phyloP scores from a whole-genome alignment of 2,888 invertebrate species.

The Temnothorax rugatulus region DNA sequence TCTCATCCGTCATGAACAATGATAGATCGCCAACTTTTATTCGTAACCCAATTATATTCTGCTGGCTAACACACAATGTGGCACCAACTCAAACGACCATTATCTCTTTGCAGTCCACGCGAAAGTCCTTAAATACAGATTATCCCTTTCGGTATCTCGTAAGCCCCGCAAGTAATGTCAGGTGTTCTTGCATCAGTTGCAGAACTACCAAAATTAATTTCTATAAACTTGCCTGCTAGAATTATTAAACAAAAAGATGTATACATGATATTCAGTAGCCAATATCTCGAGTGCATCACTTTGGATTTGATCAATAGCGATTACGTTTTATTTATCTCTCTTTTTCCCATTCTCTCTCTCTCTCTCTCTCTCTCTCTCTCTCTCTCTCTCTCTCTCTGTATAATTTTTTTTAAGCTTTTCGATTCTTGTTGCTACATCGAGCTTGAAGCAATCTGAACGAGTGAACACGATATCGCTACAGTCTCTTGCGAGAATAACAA shows the following conservation, averaged over 20 bases:
- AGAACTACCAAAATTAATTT: not conserved
- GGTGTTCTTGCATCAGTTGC: not conserved
- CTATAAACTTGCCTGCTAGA: not conserved
- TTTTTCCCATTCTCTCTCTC: not conserved
- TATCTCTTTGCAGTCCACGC: not conserved
- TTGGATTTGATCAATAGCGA: conserved; percentile 29
- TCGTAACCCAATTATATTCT: conserved; percentile 7
- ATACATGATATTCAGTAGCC: conserved; percentile 1
- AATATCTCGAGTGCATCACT: not conserved
- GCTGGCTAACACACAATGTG: not conserved
- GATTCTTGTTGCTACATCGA: not conserved
- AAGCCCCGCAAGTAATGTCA: not conserved
- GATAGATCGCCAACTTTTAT: not conserved
- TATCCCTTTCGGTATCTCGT: not conserved
- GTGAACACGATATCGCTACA: not conserved
- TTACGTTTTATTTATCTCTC: not conserved
- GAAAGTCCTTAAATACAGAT: conserved; percentile 23
- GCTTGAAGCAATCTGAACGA: not conserved
- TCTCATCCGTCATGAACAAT: not conserved
- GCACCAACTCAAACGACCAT: not conserved
- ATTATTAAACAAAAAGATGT: not conserved
- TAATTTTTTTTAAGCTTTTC: not conserved
- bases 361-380: not conserved
- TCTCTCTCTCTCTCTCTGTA: not conserved
- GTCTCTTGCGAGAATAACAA: conserved; percentile 14